Evolutionary conservation across 1,140 invertebrate species (phyloP).

Genomic region (Solenopsis invicta): DNA sequence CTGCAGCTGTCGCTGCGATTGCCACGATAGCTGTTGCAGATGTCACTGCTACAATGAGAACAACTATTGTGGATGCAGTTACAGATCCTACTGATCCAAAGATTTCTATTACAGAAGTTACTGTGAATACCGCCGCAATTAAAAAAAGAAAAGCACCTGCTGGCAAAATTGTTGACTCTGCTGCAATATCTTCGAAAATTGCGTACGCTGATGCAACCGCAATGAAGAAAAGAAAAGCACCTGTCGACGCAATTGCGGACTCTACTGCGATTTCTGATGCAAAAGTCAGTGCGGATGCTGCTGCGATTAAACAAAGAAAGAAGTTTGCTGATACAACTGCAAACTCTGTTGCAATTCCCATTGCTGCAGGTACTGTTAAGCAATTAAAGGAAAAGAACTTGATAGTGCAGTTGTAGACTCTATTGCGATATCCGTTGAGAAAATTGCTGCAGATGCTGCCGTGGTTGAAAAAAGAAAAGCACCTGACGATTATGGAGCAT

Average conservation of each 20-base stretch:
- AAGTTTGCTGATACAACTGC: too few species aligned
- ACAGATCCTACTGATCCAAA: not conserved
- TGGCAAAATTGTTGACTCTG: not conserved
- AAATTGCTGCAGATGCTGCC: not conserved
- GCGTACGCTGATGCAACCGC: not conserved
- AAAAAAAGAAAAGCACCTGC: not conserved
- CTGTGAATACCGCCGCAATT: not conserved
- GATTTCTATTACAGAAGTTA: not conserved
- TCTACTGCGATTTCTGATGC: not conserved
- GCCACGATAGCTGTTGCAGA: not conserved
- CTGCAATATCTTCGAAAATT: not conserved
- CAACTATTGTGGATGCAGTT: not conserved
- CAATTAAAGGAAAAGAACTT: not conserved
- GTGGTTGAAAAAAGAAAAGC: not conserved
- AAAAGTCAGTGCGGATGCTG: not conserved
- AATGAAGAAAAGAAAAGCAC: not conserved
- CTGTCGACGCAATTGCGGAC: not conserved
- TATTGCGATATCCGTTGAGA: not conserved
- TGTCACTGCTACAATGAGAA: not conserved
- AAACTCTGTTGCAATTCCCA: too few species aligned
- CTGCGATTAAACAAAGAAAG: not conserved
- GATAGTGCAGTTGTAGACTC: not conserved
- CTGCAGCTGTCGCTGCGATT: not conserved
- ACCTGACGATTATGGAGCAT: not conserved
- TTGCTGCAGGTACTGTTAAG: not conserved